Base-by-base conservation (phyloP, 2,797 vertebrate genomes). In the Lutjanus campechanus region DNA sequence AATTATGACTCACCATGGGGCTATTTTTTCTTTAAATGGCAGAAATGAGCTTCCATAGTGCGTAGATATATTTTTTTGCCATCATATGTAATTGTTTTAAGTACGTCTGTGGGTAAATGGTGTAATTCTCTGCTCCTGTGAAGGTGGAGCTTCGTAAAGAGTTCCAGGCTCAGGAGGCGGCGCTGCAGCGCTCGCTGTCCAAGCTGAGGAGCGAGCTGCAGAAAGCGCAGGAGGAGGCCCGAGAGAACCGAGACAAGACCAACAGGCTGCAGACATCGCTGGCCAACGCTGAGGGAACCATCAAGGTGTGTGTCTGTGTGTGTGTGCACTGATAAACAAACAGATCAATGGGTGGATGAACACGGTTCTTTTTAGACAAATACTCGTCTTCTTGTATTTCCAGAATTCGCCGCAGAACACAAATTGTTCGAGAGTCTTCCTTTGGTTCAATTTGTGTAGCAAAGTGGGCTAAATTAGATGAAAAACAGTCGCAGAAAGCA, bases 201-300 rank as follows among this genome's bases (percentile, higher is more conserved):
- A 99, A 97, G 81, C 95, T 99, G 89, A 97, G 97, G 88, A 96
- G 95, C 0, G 98, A 99, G 85, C 96, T 99, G 19, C 97, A 99
- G 73, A 97, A 97, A 92, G 97, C 97, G 2, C 98, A 99, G 87
- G 98, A 99, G 88, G 97, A 99, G 93, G 97, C 96, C 5, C 88
- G 96, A 15, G 97, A 97, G 93, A 96, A 97, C 77, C 93, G 95
- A 11, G 98, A 99, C 92, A 98, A 97, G 92, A 98, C 97, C 92
- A 97, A 99, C 79, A 95, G 98, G 67, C 96, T 99, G 86, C 97
- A 99, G 91, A 89, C 95, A 3, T 97, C 97, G 0, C 95, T 99
- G 68, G 96, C 94, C 74, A 96, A 96, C 4, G 96, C 97, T 1
- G 98, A 99, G 93, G 97, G 95, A 84, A 97, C 94, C 62, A 96